Base-by-base conservation (phyloP, 2,888 invertebrate species). In the Chironomus riparius region DNA sequence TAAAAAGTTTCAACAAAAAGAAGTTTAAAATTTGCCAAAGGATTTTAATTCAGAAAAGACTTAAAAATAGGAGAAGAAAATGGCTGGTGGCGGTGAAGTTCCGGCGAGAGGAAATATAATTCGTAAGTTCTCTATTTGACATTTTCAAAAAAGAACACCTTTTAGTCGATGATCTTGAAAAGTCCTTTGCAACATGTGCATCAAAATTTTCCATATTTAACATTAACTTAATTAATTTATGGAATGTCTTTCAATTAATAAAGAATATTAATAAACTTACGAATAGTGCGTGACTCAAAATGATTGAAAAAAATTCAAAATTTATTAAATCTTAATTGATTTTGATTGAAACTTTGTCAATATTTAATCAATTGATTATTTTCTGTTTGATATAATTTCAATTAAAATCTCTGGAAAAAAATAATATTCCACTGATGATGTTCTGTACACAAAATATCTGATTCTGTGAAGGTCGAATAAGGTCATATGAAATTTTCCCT, bases 1-100 rank as follows among this genome's bases (percentile, higher is more conserved):
- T 56, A 38, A 38, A 38, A 62, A 74, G 47, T 10, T 48, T 10
- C 2, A 21, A 21, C 1, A 65, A 13, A 65, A 24, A 38, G 4
- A 15, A 61, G 4, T 4, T 4, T 1, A 56, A 62, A 73, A 7
- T 47, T 56, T 56, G 56, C 56, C 56, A 56, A 56, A 56, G 28
- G 38, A 68, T 21, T 12, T 22, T 65, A 21, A 22, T 22, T 3
- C 10, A 38, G 10, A 38, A 38, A 38, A 38, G 38, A 38, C 38
- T 15, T n/a, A n/a, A 68, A 68, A 22, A 68, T 38, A 68, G 13
- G 15, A n/a, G 18, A 68, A 38, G 12, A 68, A 13, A 38, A 68
- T 68, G 68, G 47, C 65, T 24, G 24, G 7, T 24, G 74, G 65
- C 3, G 74, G 65, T 2, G 74, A 74, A 74, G 74, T 74, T 38